Evolutionary conservation across 2,113 vertebrate genomes (phyloP).

Genomic region (Prionailurus viverrinus): DNA sequence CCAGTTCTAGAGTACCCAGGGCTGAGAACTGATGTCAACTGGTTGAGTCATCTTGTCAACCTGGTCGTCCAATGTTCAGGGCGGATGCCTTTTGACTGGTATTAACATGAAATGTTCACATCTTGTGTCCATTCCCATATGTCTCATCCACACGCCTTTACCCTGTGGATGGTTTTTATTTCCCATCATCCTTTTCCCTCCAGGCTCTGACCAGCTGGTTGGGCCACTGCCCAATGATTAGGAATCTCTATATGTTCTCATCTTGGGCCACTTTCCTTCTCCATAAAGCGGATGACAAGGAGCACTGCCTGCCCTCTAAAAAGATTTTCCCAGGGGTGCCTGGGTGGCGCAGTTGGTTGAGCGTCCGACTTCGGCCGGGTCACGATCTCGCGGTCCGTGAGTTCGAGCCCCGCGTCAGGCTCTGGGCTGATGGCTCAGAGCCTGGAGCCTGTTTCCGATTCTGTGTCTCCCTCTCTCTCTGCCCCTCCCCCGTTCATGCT

Average conservation of each 20-base stretch:
- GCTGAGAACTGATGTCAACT: neutral
- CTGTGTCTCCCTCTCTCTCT: too few relatives aligned
- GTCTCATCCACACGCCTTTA: neutral
- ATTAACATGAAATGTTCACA: neutral
- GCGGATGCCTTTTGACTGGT: neutral
- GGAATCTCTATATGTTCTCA: neutral
- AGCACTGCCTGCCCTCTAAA: neutral
- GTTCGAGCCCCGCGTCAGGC: too few relatives aligned
- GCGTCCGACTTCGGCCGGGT: too few relatives aligned
- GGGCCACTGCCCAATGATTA: neutral
- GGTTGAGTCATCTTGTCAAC: neutral
- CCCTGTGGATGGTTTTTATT: neutral
- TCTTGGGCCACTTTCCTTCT: neutral
- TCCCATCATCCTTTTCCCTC: neutral
- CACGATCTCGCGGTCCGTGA: too few relatives aligned
- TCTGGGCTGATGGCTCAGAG: too few relatives aligned
- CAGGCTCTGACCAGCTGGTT: neutral
- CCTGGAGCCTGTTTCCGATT: too few relatives aligned
- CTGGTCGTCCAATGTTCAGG: neutral
- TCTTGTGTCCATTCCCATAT: neutral
- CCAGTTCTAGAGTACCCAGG: neutral
- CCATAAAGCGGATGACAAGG: neutral
- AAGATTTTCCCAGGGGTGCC: neutral
- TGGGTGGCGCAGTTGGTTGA: too few relatives aligned
- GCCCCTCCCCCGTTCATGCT: too few relatives aligned